Base-by-base conservation (phyloP, 2,888 invertebrate genomes). In the Sminthurides aquaticus region DNA sequence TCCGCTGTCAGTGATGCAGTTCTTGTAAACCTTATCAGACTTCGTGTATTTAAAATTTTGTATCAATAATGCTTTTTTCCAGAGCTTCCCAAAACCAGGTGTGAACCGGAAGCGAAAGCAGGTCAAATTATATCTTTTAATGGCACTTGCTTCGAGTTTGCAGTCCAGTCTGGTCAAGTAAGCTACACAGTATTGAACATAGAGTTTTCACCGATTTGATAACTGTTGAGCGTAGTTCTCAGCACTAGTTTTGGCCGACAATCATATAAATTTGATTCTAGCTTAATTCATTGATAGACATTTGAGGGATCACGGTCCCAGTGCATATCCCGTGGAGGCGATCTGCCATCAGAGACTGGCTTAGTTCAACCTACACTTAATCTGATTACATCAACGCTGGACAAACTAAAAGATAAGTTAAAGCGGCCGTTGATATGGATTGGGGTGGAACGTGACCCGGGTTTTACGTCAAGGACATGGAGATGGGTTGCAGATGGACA, bases 401-500 rank as follows among this genome's bases (percentile, higher is more conserved):
- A 92, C 76, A 82, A 90, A 62, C 82, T 90, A 59, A 91, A 90
- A 77, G 81, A 86, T 0, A 86, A 85, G 67, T 78, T 92, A 48
- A 90, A 90, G 78, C 90, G 92, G 0, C 90, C 91, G 76, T 80
- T 93, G 67, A 90, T 93, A 1, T 93, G 93, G 93, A 89, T 93
- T 71, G 93, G 93, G 0, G 92, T 91, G 0, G 88, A 89, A 76
- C 90, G 91, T 75, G 92, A 93, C 75, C 90, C 91, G 0, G 87
- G 89, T 27, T 82, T 89, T 65, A 89, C 89, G 0, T 87, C 88
- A 0, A 84, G 89, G 69, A 89, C 88, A 0, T 93, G 92, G 91
- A 87, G 88, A 79, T 92, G 91, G 91, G 90, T 91, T 28, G 86
- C 91, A 77, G 91, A 91, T 90, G 91, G 90, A 57, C 88, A 90